These are phyloP conservation scores for Podarcis siculus DNA, from an alignment of 2,797 vertebrate species.

Conservation along the genomic window DNA sequence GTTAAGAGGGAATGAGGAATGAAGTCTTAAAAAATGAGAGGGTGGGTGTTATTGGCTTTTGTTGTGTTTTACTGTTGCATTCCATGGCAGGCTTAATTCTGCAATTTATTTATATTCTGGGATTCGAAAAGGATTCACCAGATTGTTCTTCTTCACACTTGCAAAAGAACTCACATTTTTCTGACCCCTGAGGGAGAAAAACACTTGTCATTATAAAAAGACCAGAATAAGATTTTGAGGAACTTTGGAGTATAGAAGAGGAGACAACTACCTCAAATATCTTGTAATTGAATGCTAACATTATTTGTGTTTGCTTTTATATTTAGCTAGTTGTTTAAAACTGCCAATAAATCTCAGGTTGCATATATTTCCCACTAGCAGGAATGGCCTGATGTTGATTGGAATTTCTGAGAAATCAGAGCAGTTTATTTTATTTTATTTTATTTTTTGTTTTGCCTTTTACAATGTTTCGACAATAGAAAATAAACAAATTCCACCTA, in stretches of 20 bases:
- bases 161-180: background rate
- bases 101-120: background rate
- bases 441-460: too few species aligned
- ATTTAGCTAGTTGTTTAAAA: background rate
- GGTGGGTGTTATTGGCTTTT: background rate
- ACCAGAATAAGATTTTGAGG: background rate
- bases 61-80: background rate
- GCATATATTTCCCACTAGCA: too few species aligned
- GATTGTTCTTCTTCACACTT: conserved; percentile 12
- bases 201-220: background rate
- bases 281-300: background rate
- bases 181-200: background rate
- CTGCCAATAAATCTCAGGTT: background rate
- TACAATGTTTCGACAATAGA: too few species aligned
- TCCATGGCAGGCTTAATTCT: background rate
- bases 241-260: background rate
- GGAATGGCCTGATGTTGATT: too few species aligned
- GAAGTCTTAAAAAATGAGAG: background rate
- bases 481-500: too few species aligned
- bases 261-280: background rate
- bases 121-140: background rate
- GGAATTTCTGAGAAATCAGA: too few species aligned
- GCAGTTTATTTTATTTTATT: too few species aligned
- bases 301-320: background rate
- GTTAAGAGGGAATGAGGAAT: background rate